A percentile compares a stretch with the other conserved stretches of the same genome.
phyloP scores from a whole-genome alignment of 2,797 vertebrate genomes.

The Lindbergichthys nudifrons region DNA sequence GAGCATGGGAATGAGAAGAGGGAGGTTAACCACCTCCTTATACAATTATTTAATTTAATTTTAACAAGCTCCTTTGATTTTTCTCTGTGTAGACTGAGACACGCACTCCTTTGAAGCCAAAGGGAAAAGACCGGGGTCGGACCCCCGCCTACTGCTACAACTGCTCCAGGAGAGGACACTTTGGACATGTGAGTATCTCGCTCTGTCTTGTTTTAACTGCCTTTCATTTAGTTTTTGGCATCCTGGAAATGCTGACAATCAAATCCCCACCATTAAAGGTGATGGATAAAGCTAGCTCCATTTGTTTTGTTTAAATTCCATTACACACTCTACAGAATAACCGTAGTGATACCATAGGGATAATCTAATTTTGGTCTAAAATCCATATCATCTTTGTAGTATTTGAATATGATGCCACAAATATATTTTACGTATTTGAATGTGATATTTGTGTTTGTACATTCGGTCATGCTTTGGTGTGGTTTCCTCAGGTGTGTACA shows the following conservation, averaged over 20 bases:
- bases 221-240: not conserved
- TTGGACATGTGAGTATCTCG: conserved; percentile 80
- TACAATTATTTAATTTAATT: conserved; percentile 2
- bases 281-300: too few species aligned
- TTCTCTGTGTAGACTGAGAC: conserved; percentile 63
- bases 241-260: too few species aligned
- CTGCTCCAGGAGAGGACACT: conserved; percentile 84
- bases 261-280: too few species aligned
- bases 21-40: conserved; percentile 24
- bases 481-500: conserved; percentile 86
- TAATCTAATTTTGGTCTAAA: not conserved
- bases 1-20: conserved; percentile 68
- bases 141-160: conserved; percentile 84
- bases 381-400: not conserved
- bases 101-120: conserved; percentile 57
- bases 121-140: conserved; percentile 13
- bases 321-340: not conserved
- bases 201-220: too few species aligned
- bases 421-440: not conserved
- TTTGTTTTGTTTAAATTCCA: not conserved
- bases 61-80: conserved; percentile 22
- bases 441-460: not conserved
- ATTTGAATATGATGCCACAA: not conserved
- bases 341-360: not conserved
- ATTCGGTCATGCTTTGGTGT: conserved; percentile 23